A percentile compares a stretch with the other conserved stretches of the same genome.
These are phyloP conservation scores for Cinara cedri DNA, from an alignment of 2,888 invertebrate species.

Conservation along the genomic window DNA sequence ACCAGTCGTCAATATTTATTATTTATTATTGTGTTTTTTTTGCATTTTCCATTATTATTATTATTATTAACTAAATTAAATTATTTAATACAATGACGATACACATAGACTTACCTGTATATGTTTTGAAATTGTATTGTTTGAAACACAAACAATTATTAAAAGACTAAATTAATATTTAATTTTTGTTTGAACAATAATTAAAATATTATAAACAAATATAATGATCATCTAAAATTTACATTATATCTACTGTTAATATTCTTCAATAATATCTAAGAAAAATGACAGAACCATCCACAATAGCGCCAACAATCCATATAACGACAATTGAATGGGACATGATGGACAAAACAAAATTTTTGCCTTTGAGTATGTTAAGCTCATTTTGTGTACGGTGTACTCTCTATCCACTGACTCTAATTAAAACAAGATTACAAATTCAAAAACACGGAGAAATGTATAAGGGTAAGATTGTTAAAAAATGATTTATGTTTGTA, in stretches of 20 bases:
- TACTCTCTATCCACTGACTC: slow-evolving; percentile 84
- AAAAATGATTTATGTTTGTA: background rate
- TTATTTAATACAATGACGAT: background rate
- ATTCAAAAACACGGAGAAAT: slow-evolving; percentile 81
- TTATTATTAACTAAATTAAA: background rate
- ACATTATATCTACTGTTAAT: background rate
- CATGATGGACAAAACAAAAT: slow-evolving; percentile 96
- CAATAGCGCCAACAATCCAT: background rate
- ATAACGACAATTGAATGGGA: slow-evolving; percentile 81
- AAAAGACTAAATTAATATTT: background rate
- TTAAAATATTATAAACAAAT: background rate
- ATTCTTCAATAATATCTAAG: background rate
- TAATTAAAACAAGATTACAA: slow-evolving; percentile 94
- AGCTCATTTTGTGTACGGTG: slow-evolving; percentile 81
- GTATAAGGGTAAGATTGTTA: slow-evolving; percentile 70
- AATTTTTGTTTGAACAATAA: background rate
- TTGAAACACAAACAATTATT: background rate
- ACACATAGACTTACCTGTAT: background rate
- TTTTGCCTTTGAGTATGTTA: slow-evolving; percentile 88
- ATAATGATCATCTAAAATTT: background rate
- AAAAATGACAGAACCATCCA: slow-evolving; percentile 24
- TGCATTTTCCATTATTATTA: too few species aligned
- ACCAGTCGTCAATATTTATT: background rate
- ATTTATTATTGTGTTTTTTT: too few species aligned
- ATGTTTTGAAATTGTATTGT: background rate